Conservation (phyloP, 1,140 invertebrate species). For the Ylistrum balloti region DNA sequence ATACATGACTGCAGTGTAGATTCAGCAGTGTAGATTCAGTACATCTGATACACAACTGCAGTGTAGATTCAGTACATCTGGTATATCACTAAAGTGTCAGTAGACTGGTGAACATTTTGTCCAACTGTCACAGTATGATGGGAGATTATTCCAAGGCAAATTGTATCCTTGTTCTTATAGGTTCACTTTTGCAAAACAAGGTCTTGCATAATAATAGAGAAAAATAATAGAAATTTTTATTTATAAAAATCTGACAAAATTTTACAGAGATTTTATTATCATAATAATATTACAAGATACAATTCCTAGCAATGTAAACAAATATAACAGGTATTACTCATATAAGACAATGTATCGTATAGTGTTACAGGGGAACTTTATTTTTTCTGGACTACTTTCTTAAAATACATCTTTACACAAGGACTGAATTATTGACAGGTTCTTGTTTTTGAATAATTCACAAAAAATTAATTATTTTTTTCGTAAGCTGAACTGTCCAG, state of each 20-base stretch:
- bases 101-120: too few species aligned
- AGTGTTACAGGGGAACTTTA: background rate
- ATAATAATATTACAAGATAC: background rate
- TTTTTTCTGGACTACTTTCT: slow-evolving; percentile 13
- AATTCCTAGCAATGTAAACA: background rate
- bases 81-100: background rate
- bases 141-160: too few species aligned
- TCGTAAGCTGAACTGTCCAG: slow-evolving; percentile 12
- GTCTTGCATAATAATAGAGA: too few species aligned
- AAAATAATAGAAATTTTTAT: too few species aligned
- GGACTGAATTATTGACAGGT: background rate
- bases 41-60: background rate
- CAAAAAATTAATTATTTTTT: too few species aligned
- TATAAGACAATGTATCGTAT: background rate
- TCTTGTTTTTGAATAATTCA: background rate
- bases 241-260: too few species aligned
- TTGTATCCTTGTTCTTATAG: too few species aligned
- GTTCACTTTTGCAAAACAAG: background rate
- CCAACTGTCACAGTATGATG: too few species aligned
- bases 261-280: background rate
- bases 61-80: background rate
- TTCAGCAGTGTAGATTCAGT: background rate
- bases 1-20: background rate
- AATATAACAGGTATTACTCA: background rate
- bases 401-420: background rate